Evolutionary conservation across 2,797 vertebrate species (phyloP).

Genomic region (Phylloscopus collybita): DNA sequence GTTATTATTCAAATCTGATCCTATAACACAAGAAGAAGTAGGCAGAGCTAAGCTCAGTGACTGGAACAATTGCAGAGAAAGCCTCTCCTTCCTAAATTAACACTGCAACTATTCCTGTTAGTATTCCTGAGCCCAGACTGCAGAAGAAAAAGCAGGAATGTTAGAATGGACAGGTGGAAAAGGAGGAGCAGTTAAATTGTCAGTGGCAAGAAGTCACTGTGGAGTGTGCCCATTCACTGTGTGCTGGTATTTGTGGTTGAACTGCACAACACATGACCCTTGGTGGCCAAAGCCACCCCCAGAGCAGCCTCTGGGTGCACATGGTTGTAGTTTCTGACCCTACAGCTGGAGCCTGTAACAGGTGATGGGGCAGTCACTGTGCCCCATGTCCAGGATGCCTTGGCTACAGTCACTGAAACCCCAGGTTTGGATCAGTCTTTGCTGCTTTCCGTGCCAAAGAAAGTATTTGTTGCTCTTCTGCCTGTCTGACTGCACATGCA

Average conservation of each 20-base stretch:
- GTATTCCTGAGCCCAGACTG: not conserved
- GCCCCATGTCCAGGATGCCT: accelerated
- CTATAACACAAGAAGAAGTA: not conserved
- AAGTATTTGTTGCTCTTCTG: not conserved
- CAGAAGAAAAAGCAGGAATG: not conserved
- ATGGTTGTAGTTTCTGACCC: not conserved
- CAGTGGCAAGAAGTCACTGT: not conserved
- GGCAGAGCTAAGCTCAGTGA: not conserved
- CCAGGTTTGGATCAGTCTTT: not conserved
- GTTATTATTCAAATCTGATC: not conserved
- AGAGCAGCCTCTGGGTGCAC: not conserved
- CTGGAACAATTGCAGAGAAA: not conserved
- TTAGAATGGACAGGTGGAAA: not conserved
- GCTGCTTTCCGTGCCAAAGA: not conserved
- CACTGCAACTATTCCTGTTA: not conserved
- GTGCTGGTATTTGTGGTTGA: not conserved
- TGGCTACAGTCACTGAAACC: not conserved
- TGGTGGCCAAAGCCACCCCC: not conserved
- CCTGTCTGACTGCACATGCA: not conserved
- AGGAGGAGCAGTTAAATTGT: not conserved
- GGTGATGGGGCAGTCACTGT: not conserved
- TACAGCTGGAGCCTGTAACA: not conserved
- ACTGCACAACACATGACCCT: not conserved
- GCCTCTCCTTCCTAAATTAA: not conserved
- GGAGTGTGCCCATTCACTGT: not conserved